Evolutionary conservation across 2,888 invertebrate species (phyloP).

Genomic region (Spodoptera exigua): DNA sequence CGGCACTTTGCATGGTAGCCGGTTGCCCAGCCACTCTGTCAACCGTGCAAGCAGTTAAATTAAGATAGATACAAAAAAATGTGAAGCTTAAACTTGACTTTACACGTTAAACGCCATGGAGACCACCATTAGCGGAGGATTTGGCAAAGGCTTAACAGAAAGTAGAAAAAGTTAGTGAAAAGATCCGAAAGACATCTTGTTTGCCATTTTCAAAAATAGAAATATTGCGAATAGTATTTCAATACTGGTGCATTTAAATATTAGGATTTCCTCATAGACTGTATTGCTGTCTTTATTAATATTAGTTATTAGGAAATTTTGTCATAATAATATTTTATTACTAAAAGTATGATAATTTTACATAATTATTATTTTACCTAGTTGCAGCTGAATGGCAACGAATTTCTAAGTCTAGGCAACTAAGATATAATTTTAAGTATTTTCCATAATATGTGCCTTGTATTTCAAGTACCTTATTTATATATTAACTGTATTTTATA

Average conservation of each 20-base stretch:
- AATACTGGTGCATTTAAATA: slow-evolving; percentile 42
- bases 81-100: too few relatives aligned
- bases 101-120: too few relatives aligned
- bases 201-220: background rate
- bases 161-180: too few relatives aligned
- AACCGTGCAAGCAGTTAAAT: too few relatives aligned
- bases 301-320: slow-evolving; percentile 11
- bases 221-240: background rate
- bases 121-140: too few relatives aligned
- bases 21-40: too few relatives aligned
- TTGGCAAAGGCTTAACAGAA: too few relatives aligned
- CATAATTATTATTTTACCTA: slow-evolving; percentile 26
- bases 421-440: slow-evolving; percentile 11
- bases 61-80: too few relatives aligned
- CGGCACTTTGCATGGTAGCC: too few relatives aligned
- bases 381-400: slow-evolving; percentile 37
- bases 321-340: slow-evolving; percentile 39
- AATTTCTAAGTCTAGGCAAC: slow-evolving; percentile 40
- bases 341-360: slow-evolving; percentile 6
- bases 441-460: slow-evolving; percentile 65
- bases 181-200: background rate
- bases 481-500: slow-evolving; percentile 33
- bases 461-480: slow-evolving; percentile 54
- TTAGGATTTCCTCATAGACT: slow-evolving; percentile 41
- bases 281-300: slow-evolving; percentile 35